A percentile compares a stretch with the other conserved stretches of the same genome.
Conservation (phyloP, 2,888 invertebrate genomes). For the Apodemia duryi region DNA sequence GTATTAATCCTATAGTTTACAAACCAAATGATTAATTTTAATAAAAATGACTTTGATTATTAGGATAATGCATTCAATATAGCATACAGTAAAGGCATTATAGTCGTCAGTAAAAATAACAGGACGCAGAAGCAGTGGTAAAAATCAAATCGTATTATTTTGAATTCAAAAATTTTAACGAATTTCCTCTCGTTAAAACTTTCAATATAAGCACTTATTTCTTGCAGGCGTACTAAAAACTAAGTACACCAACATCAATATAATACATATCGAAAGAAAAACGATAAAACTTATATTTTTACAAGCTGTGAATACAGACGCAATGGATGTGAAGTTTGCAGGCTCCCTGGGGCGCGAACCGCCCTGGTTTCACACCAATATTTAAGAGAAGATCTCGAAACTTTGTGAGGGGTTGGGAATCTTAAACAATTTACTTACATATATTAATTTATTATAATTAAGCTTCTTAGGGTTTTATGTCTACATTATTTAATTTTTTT, state of each 20-base stretch:
- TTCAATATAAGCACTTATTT: slow-evolving; percentile 22
- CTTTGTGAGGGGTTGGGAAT: slow-evolving; percentile 48
- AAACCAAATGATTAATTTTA: too few species aligned
- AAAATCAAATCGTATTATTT: neutral
- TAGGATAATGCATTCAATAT: too few species aligned
- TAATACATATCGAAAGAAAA: slow-evolving; percentile 37
- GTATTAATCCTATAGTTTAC: too few species aligned
- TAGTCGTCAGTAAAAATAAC: neutral
- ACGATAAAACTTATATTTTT: slow-evolving; percentile 62
- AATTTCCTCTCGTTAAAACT: slow-evolving; percentile 32
- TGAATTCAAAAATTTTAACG: slow-evolving; percentile 15
- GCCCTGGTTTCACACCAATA: slow-evolving; percentile 53
- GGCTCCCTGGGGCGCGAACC: slow-evolving; percentile 43
- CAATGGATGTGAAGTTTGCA: slow-evolving; percentile 45
- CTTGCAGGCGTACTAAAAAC: slow-evolving; percentile 20
- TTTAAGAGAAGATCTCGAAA: slow-evolving; percentile 55
- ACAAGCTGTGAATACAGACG: slow-evolving; percentile 52
- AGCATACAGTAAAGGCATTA: too few species aligned
- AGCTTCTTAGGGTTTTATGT: neutral
- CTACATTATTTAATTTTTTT: neutral
- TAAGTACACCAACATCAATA: slow-evolving; percentile 29
- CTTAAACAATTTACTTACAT: slow-evolving; percentile 42
- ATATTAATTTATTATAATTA: slow-evolving; percentile 36
- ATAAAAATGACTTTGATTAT: too few species aligned
- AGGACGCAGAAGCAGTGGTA: neutral